Evolutionary conservation across 2,888 invertebrate genomes (phyloP), one percentile per base, ranked within the genome.

Genomic region (Sicus ferrugineus): DNA sequence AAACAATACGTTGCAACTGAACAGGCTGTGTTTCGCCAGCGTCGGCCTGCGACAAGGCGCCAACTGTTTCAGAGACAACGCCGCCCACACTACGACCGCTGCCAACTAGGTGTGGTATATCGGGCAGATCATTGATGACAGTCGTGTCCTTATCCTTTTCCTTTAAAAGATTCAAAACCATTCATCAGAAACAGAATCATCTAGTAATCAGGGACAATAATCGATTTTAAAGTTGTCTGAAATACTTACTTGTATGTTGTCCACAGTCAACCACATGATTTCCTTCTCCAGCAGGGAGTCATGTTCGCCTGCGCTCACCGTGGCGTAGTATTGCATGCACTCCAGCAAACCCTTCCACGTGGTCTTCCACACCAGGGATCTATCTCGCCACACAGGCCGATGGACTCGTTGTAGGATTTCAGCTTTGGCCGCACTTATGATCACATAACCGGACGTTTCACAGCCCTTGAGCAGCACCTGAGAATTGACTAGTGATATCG

Each of bases 251-350:
- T 96, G 95, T 71, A 97, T 97, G 82, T 97, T 95, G 77, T 97
- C 96, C 56, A 96, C 90, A 0, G 94, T 93, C 76, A 99, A 88
- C 98, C 98, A 99, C 88, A 96, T 95, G 75, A 98, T 96, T 85
- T 96, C 95, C 78, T 96, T 94, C 88, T 88, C 90, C 76, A 89
- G 88, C 16, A 90, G 86, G 46, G 90, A 89, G 78, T 92, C 92
- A 72, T 89, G 88, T 79, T 91, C 90, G 38, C 90, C 90, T 3
- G 94, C 94, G 82, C 93, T 93, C 61, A 98, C 97, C 9, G 99
- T 99, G 14, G 98, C 98, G 87, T 98, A 99, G 87, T 99, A 99
- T 89, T 98, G 98, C 96, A 99, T 97, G 85, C 98, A 97, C 81
- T 95, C 94, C 14, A 99, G 87, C 66, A 94, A 91, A 23, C 98